A percentile compares a stretch with the other conserved stretches of the same genome.
These are phyloP conservation scores for Kryphioiulus occultus DNA, from an alignment of 2,888 invertebrate species.

Conservation along the genomic window DNA sequence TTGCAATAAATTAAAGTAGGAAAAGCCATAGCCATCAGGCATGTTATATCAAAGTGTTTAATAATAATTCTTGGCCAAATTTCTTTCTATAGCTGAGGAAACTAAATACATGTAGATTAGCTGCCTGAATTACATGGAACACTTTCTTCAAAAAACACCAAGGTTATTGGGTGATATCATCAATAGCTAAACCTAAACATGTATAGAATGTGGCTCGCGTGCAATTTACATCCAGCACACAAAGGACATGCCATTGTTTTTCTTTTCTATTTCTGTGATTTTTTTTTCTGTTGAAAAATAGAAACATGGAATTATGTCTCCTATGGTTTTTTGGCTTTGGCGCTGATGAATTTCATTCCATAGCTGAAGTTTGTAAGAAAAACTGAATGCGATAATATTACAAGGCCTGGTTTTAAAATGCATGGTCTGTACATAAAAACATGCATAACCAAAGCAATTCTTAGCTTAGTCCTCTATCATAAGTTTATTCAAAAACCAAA, in stretches of 20 bases:
- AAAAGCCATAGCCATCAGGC: background rate
- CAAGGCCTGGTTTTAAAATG: background rate
- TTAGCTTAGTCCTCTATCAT: background rate
- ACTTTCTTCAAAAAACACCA: background rate
- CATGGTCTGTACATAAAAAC: background rate
- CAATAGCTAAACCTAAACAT: background rate
- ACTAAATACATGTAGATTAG: background rate
- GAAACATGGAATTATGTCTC: background rate
- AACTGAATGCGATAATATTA: background rate
- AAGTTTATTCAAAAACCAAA: background rate
- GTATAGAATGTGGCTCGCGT: constrained; percentile 1
- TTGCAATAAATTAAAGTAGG: background rate
- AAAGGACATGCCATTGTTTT: background rate
- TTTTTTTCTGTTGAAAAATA: background rate
- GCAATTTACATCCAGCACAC: constrained; percentile 1
- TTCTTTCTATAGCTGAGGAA: constrained; percentile 7
- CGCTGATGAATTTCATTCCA: background rate
- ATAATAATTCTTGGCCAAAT: constrained; percentile 14
- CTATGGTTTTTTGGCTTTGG: background rate
- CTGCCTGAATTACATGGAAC: constrained; percentile 23
- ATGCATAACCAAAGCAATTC: background rate
- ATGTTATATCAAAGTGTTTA: constrained; percentile 8
- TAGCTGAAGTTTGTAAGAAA: background rate
- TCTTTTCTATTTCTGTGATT: background rate
- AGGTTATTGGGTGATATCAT: background rate